Evolutionary conservation across 1,140 invertebrate genomes (phyloP), one percentile per base, ranked within the genome.

Genomic region (Steinernema khuongi): DNA sequence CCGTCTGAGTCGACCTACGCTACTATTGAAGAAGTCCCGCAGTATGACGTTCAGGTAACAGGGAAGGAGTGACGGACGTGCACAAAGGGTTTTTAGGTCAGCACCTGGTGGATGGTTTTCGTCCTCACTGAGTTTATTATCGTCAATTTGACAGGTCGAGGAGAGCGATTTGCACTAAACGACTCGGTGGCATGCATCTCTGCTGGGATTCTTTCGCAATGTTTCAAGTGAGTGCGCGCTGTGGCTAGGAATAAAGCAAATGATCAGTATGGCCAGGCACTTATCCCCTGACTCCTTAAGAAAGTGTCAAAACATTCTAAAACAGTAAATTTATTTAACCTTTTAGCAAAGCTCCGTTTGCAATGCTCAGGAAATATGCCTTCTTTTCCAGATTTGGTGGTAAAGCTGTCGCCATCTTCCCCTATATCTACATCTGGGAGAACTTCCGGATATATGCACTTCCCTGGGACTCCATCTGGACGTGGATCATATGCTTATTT

Each of bases 391-490:
- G 81, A 76, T 84, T 84, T 70, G 82, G 82, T 31, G 83, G 83
- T 28, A 67, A 82, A 22, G 78, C 83, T 0, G 69, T 84, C 1
- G 83, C 83, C 1, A 85, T 84, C 28, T 84, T 85, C 69, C 41
- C 73, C 2, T 84, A 84, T 73, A 76, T 84, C 14, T 83, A 78
- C 29, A 72, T 84, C 29, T 84, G 83, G 83, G 80, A 84, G 31
- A 79, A 85, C 70, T 84, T 76, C 67, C 76, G 83, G n/a, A 14
- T 85, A 30, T 17, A 85, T 2, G 84, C 84, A 67, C 67, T 84
- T 22, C 83, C 83, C 1, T 85, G 84, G 83, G 81, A 84, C 72
- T 83, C 81, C 14, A 75, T 81, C 7, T 84, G 81, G 81, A 85
- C 83, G n/a, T 84, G 83, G 83, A 74, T 85, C 14, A 66, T 84